A percentile compares a stretch with the other conserved stretches of the same genome.
phyloP scores from a whole-genome alignment of 2,888 invertebrate genomes.

The Tetragonisca angustula region DNA sequence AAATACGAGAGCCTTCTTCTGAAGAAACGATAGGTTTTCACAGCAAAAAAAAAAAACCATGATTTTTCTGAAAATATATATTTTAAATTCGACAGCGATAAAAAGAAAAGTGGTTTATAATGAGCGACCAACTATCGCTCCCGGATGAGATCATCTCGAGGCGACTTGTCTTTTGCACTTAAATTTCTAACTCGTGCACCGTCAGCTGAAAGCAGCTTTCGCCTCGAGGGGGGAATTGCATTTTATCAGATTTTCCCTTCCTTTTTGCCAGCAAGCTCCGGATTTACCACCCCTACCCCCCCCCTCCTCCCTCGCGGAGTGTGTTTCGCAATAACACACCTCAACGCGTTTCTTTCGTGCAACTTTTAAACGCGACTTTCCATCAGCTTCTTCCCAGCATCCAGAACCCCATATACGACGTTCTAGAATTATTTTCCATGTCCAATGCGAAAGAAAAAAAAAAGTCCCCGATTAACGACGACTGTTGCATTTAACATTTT shows the following conservation, averaged over 20 bases:
- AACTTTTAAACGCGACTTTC: not conserved
- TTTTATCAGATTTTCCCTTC: conserved; percentile 40
- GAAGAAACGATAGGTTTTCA: not conserved
- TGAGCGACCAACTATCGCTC: conserved; percentile 10
- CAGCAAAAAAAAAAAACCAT: not conserved
- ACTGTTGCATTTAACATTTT: conserved; percentile 8
- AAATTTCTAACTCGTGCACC: conserved; percentile 42
- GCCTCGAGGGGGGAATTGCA: conserved; percentile 42
- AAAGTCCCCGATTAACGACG: not conserved
- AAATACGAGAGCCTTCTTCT: not conserved
- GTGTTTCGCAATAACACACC: not conserved
- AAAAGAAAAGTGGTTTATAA: conserved; percentile 8
- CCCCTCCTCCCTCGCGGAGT: not conserved
- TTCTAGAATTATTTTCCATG: no score
- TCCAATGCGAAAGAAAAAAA: no score
- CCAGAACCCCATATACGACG: not conserved
- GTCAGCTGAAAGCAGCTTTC: conserved; percentile 50
- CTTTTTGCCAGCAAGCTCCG: not conserved
- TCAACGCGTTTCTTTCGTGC: not conserved
- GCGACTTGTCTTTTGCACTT: conserved; percentile 41
- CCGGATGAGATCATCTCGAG: conserved; percentile 11
- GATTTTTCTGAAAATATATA: not conserved
- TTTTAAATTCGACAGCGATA: not conserved
- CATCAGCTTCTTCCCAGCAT: not conserved
- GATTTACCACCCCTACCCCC: not conserved